Evolutionary conservation across 2,113 vertebrate species (phyloP), one percentile per base, ranked within the genome.

Genomic region (Clupea harengus): DNA sequence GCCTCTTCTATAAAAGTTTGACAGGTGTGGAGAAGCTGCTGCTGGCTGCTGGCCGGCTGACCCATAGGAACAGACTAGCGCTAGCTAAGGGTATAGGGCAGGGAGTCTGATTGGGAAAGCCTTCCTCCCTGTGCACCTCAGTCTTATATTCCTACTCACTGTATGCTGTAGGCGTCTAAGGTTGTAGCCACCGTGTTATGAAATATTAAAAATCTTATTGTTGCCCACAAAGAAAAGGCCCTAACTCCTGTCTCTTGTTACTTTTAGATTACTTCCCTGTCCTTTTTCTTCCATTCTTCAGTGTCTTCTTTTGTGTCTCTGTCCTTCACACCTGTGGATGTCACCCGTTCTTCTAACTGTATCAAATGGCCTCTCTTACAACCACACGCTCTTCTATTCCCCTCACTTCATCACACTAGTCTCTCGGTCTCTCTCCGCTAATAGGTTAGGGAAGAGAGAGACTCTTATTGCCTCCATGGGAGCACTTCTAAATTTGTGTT

Each of bases 151-250:
- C 89, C 81, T 87, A 84, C 67, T 91, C 32, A 78, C 83, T 90
- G 92, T 92, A 93, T 92, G 91, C 91, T 88, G 89, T 89, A 90
- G 91, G 91, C 92, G 91, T 91, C 89, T 91, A 88, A 89, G 90
- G 90, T 89, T 92, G 90, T 83, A 84, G 90, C 90, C 92, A 90
- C 85, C 89, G 90, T 93, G 90, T 91, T 93, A 94, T 95, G 91
- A 95, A 95, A 95, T 95, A 95, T 96, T 94, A 93, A 95, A 94
- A 92, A 93, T 94, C 92, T 91, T 95, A 95, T 95, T 92, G 11
- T 91, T 89, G 87, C 86, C 25, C 72, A 39, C 72, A 78, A 6
- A 13, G 11, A 18, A 78, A 32, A 13, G 72, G 25, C 8, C 64
- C n/a, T 72, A 2, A 28, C 25, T 64, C 9, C 64, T 11, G 64